Evolutionary conservation across 2,888 invertebrate genomes (phyloP).

Genomic region (Ophion costatus): DNA sequence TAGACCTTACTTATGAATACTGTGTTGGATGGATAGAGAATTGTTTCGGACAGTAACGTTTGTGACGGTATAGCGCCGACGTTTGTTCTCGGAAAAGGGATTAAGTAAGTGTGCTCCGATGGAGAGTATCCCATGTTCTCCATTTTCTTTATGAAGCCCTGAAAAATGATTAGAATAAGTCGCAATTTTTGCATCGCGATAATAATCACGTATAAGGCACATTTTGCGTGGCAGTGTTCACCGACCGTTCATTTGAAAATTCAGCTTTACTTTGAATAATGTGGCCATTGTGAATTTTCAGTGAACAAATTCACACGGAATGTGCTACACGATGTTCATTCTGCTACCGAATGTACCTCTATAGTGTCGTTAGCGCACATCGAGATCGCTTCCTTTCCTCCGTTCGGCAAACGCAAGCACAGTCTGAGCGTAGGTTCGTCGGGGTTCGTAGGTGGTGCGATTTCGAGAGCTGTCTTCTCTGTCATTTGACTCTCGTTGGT

Average conservation of each 20-base stretch:
- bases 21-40: conserved; percentile 81
- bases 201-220: too few species aligned
- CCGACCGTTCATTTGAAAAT: too few species aligned
- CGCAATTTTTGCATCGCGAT: neutral
- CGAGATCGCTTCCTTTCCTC: conserved; percentile 79
- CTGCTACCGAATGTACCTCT: conserved; percentile 70
- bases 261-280: too few species aligned
- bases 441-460: conserved; percentile 35
- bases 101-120: conserved; percentile 78
- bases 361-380: conserved; percentile 79
- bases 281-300: too few species aligned
- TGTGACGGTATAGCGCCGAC: conserved; percentile 78
- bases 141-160: conserved; percentile 80
- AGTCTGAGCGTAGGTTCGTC: conserved; percentile 77
- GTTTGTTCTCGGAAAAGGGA: conserved; percentile 81
- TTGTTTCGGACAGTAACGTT: conserved; percentile 78
- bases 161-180: conserved; percentile 23
- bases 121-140: conserved; percentile 80
- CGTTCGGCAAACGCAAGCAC: conserved; percentile 80
- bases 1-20: conserved; percentile 82
- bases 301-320: neutral
- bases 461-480: conserved; percentile 7
- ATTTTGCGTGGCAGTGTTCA: too few species aligned
- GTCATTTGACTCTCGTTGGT: neutral
- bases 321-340: conserved; percentile 8